Evolutionary conservation across 2,888 invertebrate species (phyloP).

Genomic region (Sussaba pulchella): DNA sequence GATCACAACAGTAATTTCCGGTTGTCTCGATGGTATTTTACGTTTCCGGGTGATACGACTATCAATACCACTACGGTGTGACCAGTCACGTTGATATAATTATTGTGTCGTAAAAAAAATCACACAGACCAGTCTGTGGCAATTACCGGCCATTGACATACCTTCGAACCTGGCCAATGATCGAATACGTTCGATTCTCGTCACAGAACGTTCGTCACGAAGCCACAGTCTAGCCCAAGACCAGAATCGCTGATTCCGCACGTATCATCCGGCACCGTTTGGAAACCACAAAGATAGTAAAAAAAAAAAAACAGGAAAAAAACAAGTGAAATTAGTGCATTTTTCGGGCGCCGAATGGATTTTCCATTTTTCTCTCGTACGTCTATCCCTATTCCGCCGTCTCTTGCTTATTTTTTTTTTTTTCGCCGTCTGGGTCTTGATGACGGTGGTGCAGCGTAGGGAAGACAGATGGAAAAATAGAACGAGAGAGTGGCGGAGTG

Average conservation of each 20-base stretch:
- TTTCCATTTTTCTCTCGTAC: conserved; percentile 12
- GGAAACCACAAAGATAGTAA: no score
- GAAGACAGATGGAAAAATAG: conserved; percentile 30
- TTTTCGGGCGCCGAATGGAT: no score
- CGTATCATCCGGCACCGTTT: no score
- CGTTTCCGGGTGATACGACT: conserved; percentile 20
- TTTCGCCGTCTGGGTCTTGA: neutral
- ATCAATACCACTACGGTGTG: neutral
- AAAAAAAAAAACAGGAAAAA: no score
- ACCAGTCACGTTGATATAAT: neutral
- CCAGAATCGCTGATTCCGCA: no score
- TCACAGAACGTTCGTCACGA: no score
- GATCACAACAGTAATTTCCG: conserved; percentile 51
- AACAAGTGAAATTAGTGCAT: no score
- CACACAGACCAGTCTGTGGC: no score
- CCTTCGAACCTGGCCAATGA: no score
- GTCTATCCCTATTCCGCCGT: conserved; percentile 1
- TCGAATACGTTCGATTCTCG: no score
- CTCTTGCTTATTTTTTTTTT: neutral
- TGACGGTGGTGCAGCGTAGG: conserved; percentile 9
- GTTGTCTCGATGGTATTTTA: conserved; percentile 47
- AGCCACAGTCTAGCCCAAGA: no score
- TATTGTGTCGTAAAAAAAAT: neutral
- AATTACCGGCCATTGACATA: neutral
- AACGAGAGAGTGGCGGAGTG: conserved; percentile 5